Conservation (phyloP, 1,140 invertebrate genomes). For the Hormaphis cornu region DNA sequence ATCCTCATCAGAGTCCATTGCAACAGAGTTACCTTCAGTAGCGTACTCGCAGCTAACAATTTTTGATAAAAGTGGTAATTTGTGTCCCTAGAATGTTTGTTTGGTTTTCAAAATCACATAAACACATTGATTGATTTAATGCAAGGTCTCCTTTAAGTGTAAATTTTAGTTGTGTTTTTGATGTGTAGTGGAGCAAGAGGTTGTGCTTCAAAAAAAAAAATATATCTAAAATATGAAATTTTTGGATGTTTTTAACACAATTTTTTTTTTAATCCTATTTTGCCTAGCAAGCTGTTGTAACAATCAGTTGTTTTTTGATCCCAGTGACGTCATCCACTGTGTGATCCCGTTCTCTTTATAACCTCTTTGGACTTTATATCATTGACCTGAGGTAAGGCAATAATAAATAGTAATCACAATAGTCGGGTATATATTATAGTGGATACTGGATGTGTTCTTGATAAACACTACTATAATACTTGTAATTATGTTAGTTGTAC, state of each 20-base stretch:
- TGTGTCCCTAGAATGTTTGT: not conserved
- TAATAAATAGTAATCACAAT: too few relatives aligned
- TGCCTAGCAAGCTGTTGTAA: conserved; percentile 26
- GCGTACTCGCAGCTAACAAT: not conserved
- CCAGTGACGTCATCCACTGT: conserved; percentile 26
- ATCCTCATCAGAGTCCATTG: conserved; percentile 86
- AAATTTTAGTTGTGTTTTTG: not conserved
- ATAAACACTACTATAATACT: too few relatives aligned
- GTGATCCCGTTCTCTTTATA: not conserved
- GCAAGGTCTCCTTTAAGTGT: not conserved
- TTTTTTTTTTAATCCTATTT: conserved; percentile 14
- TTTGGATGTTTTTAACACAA: not conserved
- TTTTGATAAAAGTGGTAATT: not conserved
- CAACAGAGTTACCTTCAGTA: not conserved
- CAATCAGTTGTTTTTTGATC: conserved; percentile 31
- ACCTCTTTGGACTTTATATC: conserved; percentile 15
- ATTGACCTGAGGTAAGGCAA: too few relatives aligned
- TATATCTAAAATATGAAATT: not conserved
- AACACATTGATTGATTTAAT: not conserved
- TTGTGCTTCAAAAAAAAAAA: not conserved
- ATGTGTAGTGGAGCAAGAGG: not conserved
- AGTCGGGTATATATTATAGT: too few relatives aligned
- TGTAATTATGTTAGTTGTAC: too few relatives aligned
- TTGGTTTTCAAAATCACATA: not conserved
- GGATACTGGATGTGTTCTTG: too few relatives aligned